phyloP scores from a whole-genome alignment of 2,797 vertebrate species.

The Acropternis orthonyx region DNA sequence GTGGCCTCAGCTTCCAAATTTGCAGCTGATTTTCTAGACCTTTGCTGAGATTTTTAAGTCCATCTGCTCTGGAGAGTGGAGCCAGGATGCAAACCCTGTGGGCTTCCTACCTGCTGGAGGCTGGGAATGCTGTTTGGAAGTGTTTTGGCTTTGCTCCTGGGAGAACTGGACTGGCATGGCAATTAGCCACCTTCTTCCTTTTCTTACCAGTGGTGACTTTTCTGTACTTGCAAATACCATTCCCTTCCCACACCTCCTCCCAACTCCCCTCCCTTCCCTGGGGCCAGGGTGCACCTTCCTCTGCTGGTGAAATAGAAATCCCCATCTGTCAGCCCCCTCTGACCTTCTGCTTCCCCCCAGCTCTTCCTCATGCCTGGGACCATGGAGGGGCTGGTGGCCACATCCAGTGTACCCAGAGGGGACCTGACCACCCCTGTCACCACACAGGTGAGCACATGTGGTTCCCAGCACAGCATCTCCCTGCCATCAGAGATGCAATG shows the following conservation, averaged over 20 bases:
- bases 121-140: background rate
- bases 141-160: background rate
- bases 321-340: background rate
- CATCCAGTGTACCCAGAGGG: background rate
- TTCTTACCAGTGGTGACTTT: background rate
- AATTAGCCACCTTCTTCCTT: conserved; percentile 22
- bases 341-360: background rate
- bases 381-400: background rate
- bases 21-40: background rate
- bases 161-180: conserved; percentile 35
- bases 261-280: background rate
- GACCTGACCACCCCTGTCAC: background rate
- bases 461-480: background rate
- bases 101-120: background rate
- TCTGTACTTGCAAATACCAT: conserved; percentile 24
- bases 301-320: background rate
- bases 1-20: background rate
- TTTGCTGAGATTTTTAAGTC: background rate
- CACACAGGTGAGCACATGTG: accelerated
- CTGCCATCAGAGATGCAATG: accelerated
- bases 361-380: background rate
- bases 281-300: conserved; percentile 11
- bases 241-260: conserved; percentile 50
- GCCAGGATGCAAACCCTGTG: background rate
- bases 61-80: background rate